Conservation (phyloP, 2,113 vertebrate species). For the Epinephelus lanceolatus region DNA sequence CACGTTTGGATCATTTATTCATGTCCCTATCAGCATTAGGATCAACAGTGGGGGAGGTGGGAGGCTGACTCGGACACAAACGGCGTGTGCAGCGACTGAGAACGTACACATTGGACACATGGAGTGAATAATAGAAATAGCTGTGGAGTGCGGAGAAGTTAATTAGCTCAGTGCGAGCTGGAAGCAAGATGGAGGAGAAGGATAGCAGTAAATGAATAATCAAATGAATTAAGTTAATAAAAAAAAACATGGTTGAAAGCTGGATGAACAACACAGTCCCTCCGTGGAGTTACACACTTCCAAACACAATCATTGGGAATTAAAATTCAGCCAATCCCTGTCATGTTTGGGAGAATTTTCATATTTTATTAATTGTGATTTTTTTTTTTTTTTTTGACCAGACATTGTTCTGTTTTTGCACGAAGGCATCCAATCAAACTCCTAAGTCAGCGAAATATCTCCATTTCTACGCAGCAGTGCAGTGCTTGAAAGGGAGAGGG, state of each 20-base stretch:
- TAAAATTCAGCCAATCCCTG: neutral
- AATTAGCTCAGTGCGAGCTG: slow-evolving; percentile 56
- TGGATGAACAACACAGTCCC: slow-evolving; percentile 11
- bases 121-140: slow-evolving; percentile 57
- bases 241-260: slow-evolving; percentile 41
- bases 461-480: slow-evolving; percentile 5
- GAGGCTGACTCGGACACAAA: neutral
- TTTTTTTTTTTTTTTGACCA: neutral
- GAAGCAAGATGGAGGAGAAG: slow-evolving; percentile 47
- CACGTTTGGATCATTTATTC: slow-evolving; percentile 42
- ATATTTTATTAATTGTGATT: neutral
- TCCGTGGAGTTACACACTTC: slow-evolving; percentile 27
- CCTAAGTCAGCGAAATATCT: neutral
- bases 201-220: slow-evolving; percentile 65
- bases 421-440: slow-evolving; percentile 1
- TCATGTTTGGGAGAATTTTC: slow-evolving; percentile 29
- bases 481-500: neutral
- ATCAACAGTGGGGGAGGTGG: neutral
- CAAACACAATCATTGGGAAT: slow-evolving; percentile 40
- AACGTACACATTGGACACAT: slow-evolving; percentile 29
- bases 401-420: neutral
- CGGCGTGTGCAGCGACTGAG: neutral
- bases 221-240: slow-evolving; percentile 58
- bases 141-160: slow-evolving; percentile 41
- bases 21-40: slow-evolving; percentile 11